Conservation (phyloP, 2,113 vertebrate species). For the Vireo altiloquus region DNA sequence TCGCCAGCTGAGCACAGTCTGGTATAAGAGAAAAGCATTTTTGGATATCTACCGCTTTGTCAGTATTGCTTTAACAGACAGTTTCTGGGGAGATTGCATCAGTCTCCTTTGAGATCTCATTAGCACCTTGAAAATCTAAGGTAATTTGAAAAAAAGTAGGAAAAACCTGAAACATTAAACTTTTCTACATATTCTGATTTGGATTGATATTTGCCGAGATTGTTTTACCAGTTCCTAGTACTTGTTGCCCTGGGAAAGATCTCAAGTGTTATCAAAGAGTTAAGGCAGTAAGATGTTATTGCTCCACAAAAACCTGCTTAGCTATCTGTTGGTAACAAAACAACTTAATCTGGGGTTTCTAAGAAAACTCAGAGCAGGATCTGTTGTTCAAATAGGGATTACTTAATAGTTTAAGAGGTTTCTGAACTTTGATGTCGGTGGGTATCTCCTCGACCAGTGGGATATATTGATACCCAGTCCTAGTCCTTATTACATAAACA, state of each 20-base stretch:
- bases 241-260: not conserved
- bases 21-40: not conserved
- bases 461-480: not conserved
- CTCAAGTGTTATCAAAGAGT: not conserved
- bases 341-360: rapidly evolving
- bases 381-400: not conserved
- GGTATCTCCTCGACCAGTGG: not conserved
- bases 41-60: not conserved
- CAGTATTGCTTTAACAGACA: not conserved
- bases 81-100: not conserved
- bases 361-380: not conserved
- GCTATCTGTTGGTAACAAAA: not conserved
- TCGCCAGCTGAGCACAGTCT: not conserved
- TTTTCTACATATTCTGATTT: not conserved
- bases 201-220: not conserved
- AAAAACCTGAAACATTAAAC: not conserved
- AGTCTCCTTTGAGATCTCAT: not conserved
- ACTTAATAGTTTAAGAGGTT: not conserved
- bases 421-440: not conserved
- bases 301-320: not conserved
- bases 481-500: not conserved
- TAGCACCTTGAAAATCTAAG: not conserved
- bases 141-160: not conserved
- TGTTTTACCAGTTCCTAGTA: not conserved
- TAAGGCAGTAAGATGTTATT: not conserved